phyloP scores from a whole-genome alignment of 2,888 invertebrate species.

The Drosophila putrida region DNA sequence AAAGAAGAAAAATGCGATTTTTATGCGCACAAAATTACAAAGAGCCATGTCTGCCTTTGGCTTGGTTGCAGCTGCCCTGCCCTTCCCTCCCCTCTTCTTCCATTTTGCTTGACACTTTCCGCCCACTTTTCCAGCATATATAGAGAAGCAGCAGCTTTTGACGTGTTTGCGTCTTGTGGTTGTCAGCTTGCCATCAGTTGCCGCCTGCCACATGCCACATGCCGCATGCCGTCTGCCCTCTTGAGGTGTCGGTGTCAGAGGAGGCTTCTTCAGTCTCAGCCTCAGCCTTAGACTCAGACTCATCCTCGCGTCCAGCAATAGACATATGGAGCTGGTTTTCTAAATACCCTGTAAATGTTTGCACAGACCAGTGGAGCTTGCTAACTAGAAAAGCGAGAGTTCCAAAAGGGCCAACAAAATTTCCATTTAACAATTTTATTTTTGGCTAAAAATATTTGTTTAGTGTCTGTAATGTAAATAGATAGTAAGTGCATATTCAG shows the following conservation, averaged over 20 bases:
- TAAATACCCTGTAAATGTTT: constrained; percentile 31
- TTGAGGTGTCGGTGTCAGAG: constrained; percentile 42
- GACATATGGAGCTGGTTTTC: constrained; percentile 1
- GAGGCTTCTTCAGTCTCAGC: constrained; percentile 2
- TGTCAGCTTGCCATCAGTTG: constrained; percentile 52
- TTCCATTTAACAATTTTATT: too few relatives aligned
- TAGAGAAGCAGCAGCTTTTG: constrained; percentile 26
- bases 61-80: constrained; percentile 15
- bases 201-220: constrained; percentile 8
- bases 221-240: constrained; percentile 14
- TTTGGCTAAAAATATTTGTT: background rate
- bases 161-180: constrained; percentile 57
- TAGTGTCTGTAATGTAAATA: background rate
- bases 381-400: background rate
- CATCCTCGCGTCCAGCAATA: constrained; percentile 6
- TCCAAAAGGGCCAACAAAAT: too few relatives aligned
- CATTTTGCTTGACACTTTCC: too few relatives aligned
- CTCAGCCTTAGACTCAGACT: constrained; percentile 4
- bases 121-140: background rate
- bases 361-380: background rate
- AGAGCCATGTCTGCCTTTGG: constrained; percentile 39
- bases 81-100: background rate
- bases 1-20: constrained; percentile 65
- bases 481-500: too few relatives aligned
- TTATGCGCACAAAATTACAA: constrained; percentile 74